These are phyloP conservation scores for Eudemis profundana DNA, from an alignment of 2,888 invertebrate genomes.

Conservation along the genomic window DNA sequence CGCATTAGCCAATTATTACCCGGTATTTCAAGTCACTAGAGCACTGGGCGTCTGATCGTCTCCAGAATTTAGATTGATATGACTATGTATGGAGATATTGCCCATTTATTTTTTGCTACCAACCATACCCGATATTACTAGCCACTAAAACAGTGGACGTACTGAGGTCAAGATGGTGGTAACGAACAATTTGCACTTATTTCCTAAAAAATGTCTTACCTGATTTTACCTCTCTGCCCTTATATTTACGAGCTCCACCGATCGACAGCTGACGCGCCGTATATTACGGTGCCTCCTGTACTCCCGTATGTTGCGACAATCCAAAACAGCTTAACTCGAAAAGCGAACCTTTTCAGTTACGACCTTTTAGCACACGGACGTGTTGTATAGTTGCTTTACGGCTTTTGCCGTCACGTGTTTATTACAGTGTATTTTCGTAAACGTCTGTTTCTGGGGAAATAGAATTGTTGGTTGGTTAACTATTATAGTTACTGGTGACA, in stretches of 20 bases:
- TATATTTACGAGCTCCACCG: conserved; percentile 19
- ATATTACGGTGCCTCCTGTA: conserved; percentile 21
- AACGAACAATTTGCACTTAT: background rate
- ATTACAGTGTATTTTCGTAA: conserved; percentile 11
- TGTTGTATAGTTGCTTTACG: conserved; percentile 15
- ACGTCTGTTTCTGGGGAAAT: conserved; percentile 2
- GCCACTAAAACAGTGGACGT: too few relatives aligned
- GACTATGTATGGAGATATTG: too few relatives aligned
- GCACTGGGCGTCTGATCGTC: too few relatives aligned
- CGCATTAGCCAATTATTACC: too few relatives aligned
- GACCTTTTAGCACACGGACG: background rate
- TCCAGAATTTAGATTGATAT: too few relatives aligned
- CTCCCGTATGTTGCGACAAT: background rate
- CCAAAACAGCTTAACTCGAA: background rate
- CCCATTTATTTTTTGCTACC: too few relatives aligned
- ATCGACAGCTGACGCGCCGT: conserved; percentile 34
- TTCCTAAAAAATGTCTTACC: background rate
- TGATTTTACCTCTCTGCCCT: background rate
- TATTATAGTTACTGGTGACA: background rate
- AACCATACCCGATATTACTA: too few relatives aligned
- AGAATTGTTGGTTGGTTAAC: background rate
- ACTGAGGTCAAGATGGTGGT: background rate
- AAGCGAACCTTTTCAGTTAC: background rate
- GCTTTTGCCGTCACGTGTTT: conserved; percentile 5
- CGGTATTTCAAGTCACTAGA: too few relatives aligned